A percentile compares a stretch with the other conserved stretches of the same genome.
These are phyloP conservation scores for Stictonetta naevosa DNA, from an alignment of 2,113 vertebrate genomes.

Conservation along the genomic window DNA sequence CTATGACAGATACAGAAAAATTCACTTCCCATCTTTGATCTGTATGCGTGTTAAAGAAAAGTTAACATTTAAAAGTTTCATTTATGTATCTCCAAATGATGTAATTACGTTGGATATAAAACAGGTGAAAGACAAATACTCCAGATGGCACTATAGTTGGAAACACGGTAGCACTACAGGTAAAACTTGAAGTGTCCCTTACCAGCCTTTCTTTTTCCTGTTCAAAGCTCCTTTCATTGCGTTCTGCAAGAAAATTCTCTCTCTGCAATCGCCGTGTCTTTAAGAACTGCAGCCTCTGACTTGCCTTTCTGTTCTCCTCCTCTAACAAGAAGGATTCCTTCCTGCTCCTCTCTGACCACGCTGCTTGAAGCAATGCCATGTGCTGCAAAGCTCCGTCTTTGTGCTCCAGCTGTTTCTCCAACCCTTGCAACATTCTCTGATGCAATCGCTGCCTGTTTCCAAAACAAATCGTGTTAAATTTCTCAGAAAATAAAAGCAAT, in stretches of 20 bases:
- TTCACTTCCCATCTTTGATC: not conserved
- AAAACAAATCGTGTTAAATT: conserved; percentile 39
- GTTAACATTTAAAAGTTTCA: not conserved
- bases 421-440: conserved; percentile 49
- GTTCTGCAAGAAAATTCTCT: conserved; percentile 8
- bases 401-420: conserved; percentile 62
- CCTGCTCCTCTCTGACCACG: conserved; percentile 42
- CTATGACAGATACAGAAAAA: not conserved
- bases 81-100: not conserved
- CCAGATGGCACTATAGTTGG: not conserved
- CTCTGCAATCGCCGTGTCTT: not conserved
- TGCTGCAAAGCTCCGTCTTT: conserved; percentile 14
- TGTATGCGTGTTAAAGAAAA: not conserved
- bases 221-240: not conserved
- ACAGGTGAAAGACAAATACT: not conserved
- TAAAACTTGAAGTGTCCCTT: not conserved
- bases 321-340: conserved; percentile 6
- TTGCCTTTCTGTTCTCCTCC: conserved; percentile 31
- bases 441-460: conserved; percentile 37
- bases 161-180: not conserved
- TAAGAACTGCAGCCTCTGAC: conserved; percentile 49
- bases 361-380: conserved; percentile 37
- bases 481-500: not conserved
- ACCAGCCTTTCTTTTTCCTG: conserved; percentile 51
- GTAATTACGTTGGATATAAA: not conserved